These are phyloP conservation scores for Paracanthobrama guichenoti DNA, from an alignment of 2,113 vertebrate species.

Conservation along the genomic window DNA sequence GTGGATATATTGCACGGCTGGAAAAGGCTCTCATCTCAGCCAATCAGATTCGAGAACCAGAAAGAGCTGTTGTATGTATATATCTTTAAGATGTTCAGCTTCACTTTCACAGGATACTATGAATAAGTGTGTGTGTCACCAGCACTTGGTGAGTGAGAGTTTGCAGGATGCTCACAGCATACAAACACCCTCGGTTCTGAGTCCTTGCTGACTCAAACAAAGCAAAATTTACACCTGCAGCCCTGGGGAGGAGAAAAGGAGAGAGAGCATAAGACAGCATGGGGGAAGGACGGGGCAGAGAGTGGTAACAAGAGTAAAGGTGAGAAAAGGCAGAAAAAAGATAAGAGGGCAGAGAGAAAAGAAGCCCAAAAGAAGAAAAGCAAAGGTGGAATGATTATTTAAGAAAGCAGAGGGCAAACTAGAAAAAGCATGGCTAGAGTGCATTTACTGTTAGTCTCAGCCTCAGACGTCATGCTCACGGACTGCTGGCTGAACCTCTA, in stretches of 20 bases:
- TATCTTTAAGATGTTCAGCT: not conserved
- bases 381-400: slow-evolving; percentile 1
- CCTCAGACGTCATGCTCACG: too few species aligned
- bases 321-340: not conserved
- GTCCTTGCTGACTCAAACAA: slow-evolving; percentile 43
- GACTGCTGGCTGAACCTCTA: too few species aligned
- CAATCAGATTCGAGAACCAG: too few species aligned
- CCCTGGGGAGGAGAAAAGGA: not conserved
- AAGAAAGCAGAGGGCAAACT: not conserved
- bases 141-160: slow-evolving; percentile 21
- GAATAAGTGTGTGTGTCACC: not conserved
- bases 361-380: not conserved
- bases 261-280: slow-evolving; percentile 67
- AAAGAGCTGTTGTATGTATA: too few species aligned
- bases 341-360: slow-evolving; percentile 10
- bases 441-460: not conserved
- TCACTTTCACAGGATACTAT: not conserved
- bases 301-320: not conserved
- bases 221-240: slow-evolving; percentile 44
- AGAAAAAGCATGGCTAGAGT: not conserved
- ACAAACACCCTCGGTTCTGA: slow-evolving; percentile 34
- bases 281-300: not conserved
- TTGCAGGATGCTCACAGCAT: slow-evolving; percentile 36
- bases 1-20: too few species aligned
- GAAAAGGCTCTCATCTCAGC: too few species aligned